Base-by-base conservation (phyloP, 2,888 invertebrate species). In the Aproaerema taeniolella region DNA sequence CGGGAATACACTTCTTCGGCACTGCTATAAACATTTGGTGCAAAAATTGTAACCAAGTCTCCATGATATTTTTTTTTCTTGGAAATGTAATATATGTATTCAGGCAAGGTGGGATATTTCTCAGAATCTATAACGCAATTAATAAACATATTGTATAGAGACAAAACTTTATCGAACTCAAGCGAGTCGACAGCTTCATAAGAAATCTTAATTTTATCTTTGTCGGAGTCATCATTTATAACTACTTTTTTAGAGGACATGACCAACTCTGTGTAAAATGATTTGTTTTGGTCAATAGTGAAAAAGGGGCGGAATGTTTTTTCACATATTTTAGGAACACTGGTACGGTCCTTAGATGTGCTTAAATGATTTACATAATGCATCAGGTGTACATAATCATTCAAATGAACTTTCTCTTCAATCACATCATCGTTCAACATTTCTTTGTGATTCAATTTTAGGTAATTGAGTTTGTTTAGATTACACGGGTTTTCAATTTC, bases 221-320 rank as follows among this genome's bases (percentile, higher is more conserved):
- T 36, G 34, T 49, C 42, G 24, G 48, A 42, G 29, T 52, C 46
- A 24, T 53, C 39, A 9, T 20, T 46, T 10, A 59, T 54, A 4
- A 55, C 41, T 31, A 52, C 50, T 46, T 52, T 52, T n/a, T 32
- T 55, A 24, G 47, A 45, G 14, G 24, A 43, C 1, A 52, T 45
- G 1, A 49, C 36, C 26, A 62, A 38, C 42, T 52, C 52, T 4
- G 49, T 48, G 38, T 65, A 65, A 43, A 59, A 65, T 15, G 59
- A 57, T 31, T 47, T 61, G 16, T 51, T 50, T 46, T 51, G 20
- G 20, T 49, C 53, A 11, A 59, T 41, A 8, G 43, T 35, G 39
- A 64, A 64, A 37, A 36, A 57, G 2, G 63, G 63, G 5, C 61
- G 57, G 31, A 49, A 54, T 15, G 64, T 65, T 11, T 58, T 53